Base-by-base conservation (phyloP, 2,888 invertebrate genomes). In the Drosophila merina region DNA sequence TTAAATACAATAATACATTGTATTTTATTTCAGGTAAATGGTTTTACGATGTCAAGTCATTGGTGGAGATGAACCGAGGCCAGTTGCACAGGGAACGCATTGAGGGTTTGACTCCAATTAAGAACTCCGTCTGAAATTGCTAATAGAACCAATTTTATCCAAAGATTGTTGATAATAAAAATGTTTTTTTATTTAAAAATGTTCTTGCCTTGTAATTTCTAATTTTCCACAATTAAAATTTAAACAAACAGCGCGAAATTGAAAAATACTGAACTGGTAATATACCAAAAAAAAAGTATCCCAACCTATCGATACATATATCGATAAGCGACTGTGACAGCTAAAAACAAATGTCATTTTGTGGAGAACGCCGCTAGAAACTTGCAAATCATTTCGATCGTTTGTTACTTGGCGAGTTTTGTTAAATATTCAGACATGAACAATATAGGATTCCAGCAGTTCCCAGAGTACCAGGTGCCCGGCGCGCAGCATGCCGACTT, bases 41-140 rank as follows among this genome's bases (percentile, higher is more conserved):
- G 98, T 98, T 95, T 90, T 93, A 93, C 75, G 93, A 93, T 8
- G 95, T 97, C 91, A 96, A 96, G 86, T 92, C 93, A 3, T 28
- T 90, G 8, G 88, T 91, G 4, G 74, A 86, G 31, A 74, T 87
- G 40, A 91, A 91, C 69, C 86, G 90, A 3, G 91, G 91, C 0
- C 72, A 82, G 5, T 72, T 90, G 14, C 80, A 85, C n/a, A 80
- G 89, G 12, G 90, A 90, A 59, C 85, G 88, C 5, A 74, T 90
- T 36, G 88, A 85, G 20, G 89, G 88, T 0, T 64, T 84, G 10
- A 51, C 74, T 28, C 40, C 10, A 38, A 60, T 28, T 38, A 79
- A 85, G 9, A 59, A 28, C 2, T 6, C 9, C 3, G 14, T 14
- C 36, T 5, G 36, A 45, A 40, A 30, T 4, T 14, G 40, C 40